Percentiles rank a stretch among this genome's conserved stretches.
These are phyloP conservation scores for Halisarca cf. caerulea DNA, from an alignment of 37 sponge, comb jelly and placozoan genomes.

Conservation along the genomic window DNA sequence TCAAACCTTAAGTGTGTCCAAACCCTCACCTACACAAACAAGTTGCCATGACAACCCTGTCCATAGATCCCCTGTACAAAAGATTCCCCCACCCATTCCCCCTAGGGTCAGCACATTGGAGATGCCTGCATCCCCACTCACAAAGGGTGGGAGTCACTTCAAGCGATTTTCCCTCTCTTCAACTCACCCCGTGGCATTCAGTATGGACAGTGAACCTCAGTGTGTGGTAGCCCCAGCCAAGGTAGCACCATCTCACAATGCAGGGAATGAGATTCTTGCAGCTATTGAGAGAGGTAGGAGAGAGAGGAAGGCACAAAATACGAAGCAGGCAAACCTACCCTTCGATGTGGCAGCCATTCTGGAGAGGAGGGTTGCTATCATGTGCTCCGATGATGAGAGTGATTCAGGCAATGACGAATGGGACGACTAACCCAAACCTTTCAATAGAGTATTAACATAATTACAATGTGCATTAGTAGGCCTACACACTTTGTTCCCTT, in stretches of 20 bases:
- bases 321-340: neutral
- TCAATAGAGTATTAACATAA: too few relatives aligned
- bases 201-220: neutral
- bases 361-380: constrained; percentile 31
- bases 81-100: neutral
- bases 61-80: too few relatives aligned
- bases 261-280: constrained; percentile 24
- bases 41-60: too few relatives aligned
- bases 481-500: too few relatives aligned
- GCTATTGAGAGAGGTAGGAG: constrained; percentile 49
- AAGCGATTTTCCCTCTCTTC: too few relatives aligned
- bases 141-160: too few relatives aligned
- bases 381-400: constrained; percentile 16
- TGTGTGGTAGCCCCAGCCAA: neutral
- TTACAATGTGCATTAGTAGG: too few relatives aligned
- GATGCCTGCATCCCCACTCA: too few relatives aligned
- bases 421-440: neutral
- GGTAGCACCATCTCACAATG: neutral
- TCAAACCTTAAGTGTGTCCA: too few relatives aligned
- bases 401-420: neutral
- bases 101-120: neutral
- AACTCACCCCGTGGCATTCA: too few relatives aligned
- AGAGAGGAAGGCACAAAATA: constrained; percentile 15
- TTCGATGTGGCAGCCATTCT: constrained; percentile 76
- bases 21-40: too few relatives aligned